phyloP scores from a whole-genome alignment of 2,113 vertebrate species.

The Cottus gobio region DNA sequence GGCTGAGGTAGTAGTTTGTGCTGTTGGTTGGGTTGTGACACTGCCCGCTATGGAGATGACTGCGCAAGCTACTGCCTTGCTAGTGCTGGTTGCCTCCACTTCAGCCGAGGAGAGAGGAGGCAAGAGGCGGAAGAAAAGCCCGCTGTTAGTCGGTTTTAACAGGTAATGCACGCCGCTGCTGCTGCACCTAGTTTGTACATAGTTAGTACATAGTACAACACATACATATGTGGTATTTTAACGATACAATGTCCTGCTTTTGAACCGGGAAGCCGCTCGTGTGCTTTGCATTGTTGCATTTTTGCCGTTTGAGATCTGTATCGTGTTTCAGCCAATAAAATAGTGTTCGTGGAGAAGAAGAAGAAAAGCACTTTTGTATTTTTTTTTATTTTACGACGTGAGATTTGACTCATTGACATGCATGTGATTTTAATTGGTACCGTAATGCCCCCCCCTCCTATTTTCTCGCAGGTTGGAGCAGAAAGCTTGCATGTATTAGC shows the following conservation, averaged over 20 bases:
- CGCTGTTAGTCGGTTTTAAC: constrained; percentile 2
- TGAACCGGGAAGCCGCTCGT: background rate
- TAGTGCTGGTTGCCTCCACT: constrained; percentile 90
- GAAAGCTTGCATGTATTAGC: background rate
- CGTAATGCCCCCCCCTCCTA: background rate
- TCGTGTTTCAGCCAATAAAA: constrained; percentile 66
- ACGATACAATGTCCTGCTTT: background rate
- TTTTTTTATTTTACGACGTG: constrained; percentile 42
- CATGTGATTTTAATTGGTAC: background rate
- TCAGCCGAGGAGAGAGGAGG: constrained; percentile 20
- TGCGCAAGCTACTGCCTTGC: constrained; percentile 99
- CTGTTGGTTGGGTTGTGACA: constrained; percentile 99
- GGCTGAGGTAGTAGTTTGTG: constrained; percentile 99
- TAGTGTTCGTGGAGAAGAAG: background rate
- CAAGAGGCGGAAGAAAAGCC: background rate
- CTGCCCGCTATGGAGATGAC: constrained; percentile 99
- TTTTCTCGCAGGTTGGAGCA: background rate
- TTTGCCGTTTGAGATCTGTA: constrained; percentile 32
- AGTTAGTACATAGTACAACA: too few relatives aligned
- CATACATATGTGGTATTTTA: too few relatives aligned
- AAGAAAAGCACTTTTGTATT: constrained; percentile 26
- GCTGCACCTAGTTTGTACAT: too few relatives aligned
- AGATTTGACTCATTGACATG: background rate
- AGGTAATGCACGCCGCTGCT: constrained; percentile 50
- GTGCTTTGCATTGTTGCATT: constrained; percentile 12